Conservation (phyloP, 1,140 invertebrate genomes). For the Drosophila burlai region DNA sequence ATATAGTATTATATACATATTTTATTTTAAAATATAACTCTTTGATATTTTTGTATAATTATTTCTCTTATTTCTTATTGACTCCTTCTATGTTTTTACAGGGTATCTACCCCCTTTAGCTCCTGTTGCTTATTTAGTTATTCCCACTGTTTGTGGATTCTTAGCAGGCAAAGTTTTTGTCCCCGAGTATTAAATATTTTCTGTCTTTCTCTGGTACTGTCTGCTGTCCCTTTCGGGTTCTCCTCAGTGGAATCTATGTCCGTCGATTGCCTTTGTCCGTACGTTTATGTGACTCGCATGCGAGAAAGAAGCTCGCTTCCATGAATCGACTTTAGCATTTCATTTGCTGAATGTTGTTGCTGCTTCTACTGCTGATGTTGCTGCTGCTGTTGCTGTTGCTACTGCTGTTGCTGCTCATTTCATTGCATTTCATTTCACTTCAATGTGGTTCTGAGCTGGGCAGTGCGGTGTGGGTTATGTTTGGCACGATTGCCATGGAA, state of each 20-base stretch:
- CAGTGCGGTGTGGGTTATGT: constrained; percentile 31
- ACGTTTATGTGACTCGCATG: constrained; percentile 65
- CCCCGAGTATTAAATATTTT: constrained; percentile 31
- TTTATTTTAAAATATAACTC: neutral
- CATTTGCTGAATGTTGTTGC: constrained; percentile 25
- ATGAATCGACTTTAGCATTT: constrained; percentile 40
- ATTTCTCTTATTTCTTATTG: too few species aligned
- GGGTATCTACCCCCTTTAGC: constrained; percentile 7
- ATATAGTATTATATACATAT: neutral
- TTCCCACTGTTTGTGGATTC: constrained; percentile 35
- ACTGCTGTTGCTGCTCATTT: constrained; percentile 15
- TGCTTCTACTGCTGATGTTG: constrained; percentile 6
- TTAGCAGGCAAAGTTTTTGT: constrained; percentile 35
- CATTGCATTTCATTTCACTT: constrained; percentile 54
- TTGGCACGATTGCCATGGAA: constrained; percentile 47
- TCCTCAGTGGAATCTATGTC: constrained; percentile 25
- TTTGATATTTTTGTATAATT: neutral
- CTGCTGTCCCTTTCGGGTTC: constrained; percentile 5
- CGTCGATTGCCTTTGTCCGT: constrained; percentile 27
- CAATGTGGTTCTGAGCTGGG: constrained; percentile 2
- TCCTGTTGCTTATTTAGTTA: constrained; percentile 6
- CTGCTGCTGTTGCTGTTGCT: neutral
- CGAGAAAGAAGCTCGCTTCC: constrained; percentile 24
- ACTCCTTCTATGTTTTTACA: neutral
- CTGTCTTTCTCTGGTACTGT: neutral